phyloP scores from a whole-genome alignment of 2,888 invertebrate genomes.

The Drosophila neotestacea region DNA sequence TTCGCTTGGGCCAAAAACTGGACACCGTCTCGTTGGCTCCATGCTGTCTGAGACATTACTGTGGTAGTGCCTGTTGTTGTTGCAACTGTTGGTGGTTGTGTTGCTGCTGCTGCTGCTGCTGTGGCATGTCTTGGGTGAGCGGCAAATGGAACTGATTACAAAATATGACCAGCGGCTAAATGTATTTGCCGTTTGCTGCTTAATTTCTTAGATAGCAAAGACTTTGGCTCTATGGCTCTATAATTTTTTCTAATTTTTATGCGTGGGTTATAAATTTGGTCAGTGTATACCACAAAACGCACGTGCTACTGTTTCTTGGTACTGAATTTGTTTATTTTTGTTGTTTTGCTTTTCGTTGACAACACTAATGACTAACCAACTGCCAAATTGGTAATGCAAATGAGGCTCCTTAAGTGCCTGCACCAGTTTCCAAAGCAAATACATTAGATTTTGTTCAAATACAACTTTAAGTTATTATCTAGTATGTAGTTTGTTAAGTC shows the following conservation, averaged over 20 bases:
- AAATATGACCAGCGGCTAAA: slow-evolving; percentile 79
- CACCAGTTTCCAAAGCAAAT: slow-evolving; percentile 41
- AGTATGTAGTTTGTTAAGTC: slow-evolving; percentile 9
- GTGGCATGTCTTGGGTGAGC: slow-evolving; percentile 68
- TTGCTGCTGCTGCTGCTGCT: slow-evolving; percentile 36
- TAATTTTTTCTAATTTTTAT: slow-evolving; percentile 46
- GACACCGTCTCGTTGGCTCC: slow-evolving; percentile 70
- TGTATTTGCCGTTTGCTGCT: slow-evolving; percentile 78
- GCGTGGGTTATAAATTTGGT: slow-evolving; percentile 71
- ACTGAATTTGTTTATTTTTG: slow-evolving; percentile 16
- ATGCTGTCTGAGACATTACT: slow-evolving; percentile 68
- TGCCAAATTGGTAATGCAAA: slow-evolving; percentile 60
- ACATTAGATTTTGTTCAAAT: slow-evolving; percentile 18
- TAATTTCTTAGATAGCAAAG: slow-evolving; percentile 71
- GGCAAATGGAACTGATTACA: slow-evolving; percentile 80
- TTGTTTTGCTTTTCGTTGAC: slow-evolving; percentile 29
- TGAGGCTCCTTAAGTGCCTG: slow-evolving; percentile 62
- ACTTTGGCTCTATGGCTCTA: slow-evolving; percentile 6
- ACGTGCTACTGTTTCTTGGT: slow-evolving; percentile 67
- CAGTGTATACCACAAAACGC: slow-evolving; percentile 39
- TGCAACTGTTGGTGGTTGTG: slow-evolving; percentile 33
- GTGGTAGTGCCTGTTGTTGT: slow-evolving; percentile 43
- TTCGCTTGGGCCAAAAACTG: slow-evolving; percentile 66
- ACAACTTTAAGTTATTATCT: slow-evolving; percentile 19
- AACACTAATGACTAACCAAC: slow-evolving; percentile 55